phyloP scores from a whole-genome alignment of 2,888 invertebrate genomes.

The Resseliella maxima region DNA sequence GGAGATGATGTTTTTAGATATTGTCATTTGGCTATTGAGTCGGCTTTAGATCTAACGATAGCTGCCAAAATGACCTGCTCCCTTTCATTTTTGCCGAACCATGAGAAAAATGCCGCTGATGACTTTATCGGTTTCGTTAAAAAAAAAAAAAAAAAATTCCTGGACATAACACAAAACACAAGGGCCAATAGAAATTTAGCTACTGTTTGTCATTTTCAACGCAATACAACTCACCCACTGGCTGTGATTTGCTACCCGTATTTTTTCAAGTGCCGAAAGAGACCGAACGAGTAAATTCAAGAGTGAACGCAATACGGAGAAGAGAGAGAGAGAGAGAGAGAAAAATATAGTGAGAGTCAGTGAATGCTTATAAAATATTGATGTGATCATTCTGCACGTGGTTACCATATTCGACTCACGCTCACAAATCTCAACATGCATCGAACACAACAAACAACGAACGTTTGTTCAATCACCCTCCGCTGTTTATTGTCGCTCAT shows the following conservation, averaged over 20 bases:
- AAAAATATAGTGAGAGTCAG: too few relatives aligned
- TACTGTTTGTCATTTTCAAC: background rate
- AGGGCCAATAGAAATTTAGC: slow-evolving; percentile 24
- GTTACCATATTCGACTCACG: background rate
- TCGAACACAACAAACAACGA: background rate
- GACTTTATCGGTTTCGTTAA: background rate
- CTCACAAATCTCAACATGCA: background rate
- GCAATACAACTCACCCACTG: slow-evolving; percentile 18
- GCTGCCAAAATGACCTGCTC: slow-evolving; percentile 31
- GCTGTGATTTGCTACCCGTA: slow-evolving; percentile 50
- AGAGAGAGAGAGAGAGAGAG: too few relatives aligned
- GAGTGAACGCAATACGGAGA: too few relatives aligned
- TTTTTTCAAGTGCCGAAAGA: background rate
- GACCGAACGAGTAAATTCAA: background rate
- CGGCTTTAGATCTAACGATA: background rate
- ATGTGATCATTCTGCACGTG: slow-evolving; percentile 39
- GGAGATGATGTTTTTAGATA: background rate
- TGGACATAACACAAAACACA: background rate
- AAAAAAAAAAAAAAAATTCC: background rate
- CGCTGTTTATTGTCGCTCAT: slow-evolving; percentile 9
- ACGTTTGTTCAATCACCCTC: slow-evolving; percentile 33
- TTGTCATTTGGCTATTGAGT: background rate
- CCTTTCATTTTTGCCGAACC: slow-evolving; percentile 36
- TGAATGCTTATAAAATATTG: slow-evolving; percentile 53
- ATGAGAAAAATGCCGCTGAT: slow-evolving; percentile 37